A percentile compares a stretch with the other conserved stretches of the same genome.
Evolutionary conservation across 2,113 vertebrate species (phyloP).

Genomic region (Onychostoma macrolepis): DNA sequence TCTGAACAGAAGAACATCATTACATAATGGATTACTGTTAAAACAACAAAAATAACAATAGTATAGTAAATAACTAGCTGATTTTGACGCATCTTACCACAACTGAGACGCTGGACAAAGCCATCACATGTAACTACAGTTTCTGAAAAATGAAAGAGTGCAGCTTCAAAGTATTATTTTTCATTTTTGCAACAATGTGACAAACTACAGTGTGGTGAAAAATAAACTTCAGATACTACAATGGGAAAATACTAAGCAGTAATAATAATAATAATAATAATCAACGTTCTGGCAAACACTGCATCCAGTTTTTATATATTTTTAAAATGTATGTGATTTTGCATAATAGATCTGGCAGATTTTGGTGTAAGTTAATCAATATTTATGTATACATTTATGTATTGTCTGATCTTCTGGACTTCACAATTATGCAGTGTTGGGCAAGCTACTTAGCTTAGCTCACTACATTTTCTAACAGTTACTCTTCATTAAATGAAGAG

Average conservation of each 20-base stretch:
- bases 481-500: too few relatives aligned
- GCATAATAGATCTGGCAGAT: too few relatives aligned
- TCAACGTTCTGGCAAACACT: too few relatives aligned
- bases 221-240: neutral
- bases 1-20: neutral
- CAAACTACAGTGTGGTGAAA: neutral
- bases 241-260: neutral
- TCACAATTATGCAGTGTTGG: too few relatives aligned
- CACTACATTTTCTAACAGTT: too few relatives aligned
- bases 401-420: too few relatives aligned
- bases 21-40: neutral
- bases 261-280: neutral
- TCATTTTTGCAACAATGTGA: neutral
- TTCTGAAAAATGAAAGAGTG: neutral
- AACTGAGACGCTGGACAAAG: neutral
- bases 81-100: neutral
- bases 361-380: too few relatives aligned
- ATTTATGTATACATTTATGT: too few relatives aligned
- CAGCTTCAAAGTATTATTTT: neutral
- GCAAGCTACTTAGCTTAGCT: too few relatives aligned
- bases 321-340: too few relatives aligned
- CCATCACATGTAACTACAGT: slow-evolving; percentile 3
- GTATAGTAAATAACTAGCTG: neutral
- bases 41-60: neutral
- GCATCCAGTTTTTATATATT: too few relatives aligned